These are phyloP conservation scores for Coreoperca whiteheadi DNA, from an alignment of 2,113 vertebrate species.

Conservation along the genomic window DNA sequence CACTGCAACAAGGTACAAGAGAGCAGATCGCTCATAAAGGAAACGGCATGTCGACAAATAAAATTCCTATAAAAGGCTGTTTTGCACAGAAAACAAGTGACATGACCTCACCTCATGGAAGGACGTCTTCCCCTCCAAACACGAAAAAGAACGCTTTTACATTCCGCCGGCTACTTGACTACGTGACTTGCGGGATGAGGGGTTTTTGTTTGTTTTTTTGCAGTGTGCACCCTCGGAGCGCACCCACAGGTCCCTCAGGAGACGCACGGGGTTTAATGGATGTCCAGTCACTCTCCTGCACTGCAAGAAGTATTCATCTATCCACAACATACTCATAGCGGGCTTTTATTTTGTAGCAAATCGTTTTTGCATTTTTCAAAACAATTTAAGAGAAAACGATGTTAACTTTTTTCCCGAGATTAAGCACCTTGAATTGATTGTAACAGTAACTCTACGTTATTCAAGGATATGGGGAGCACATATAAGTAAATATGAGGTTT, in stretches of 20 bases:
- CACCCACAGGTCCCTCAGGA: constrained; percentile 47
- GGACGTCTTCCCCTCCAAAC: neutral
- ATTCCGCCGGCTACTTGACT: neutral
- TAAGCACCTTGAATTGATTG: neutral
- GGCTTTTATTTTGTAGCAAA: neutral
- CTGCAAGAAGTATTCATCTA: constrained; percentile 17
- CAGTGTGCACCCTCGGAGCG: constrained; percentile 57
- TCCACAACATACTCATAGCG: neutral
- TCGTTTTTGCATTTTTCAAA: neutral
- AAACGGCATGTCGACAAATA: neutral
- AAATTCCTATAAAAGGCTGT: neutral
- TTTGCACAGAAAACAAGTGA: neutral
- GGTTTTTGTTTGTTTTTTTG: too few species aligned
- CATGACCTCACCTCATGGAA: neutral
- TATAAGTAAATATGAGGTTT: neutral
- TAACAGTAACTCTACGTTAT: too few species aligned
- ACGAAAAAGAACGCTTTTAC: constrained; percentile 9
- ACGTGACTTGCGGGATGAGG: constrained; percentile 5
- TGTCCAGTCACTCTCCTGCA: constrained; percentile 3
- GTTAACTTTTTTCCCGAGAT: neutral
- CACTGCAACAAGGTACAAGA: constrained; percentile 21
- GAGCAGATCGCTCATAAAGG: neutral
- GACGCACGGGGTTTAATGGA: constrained; percentile 25
- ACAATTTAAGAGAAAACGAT: neutral
- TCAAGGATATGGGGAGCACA: neutral